Evolutionary conservation across 2,113 vertebrate species (phyloP), one percentile per base, ranked within the genome.

Genomic region (Hemiprocne comata): DNA sequence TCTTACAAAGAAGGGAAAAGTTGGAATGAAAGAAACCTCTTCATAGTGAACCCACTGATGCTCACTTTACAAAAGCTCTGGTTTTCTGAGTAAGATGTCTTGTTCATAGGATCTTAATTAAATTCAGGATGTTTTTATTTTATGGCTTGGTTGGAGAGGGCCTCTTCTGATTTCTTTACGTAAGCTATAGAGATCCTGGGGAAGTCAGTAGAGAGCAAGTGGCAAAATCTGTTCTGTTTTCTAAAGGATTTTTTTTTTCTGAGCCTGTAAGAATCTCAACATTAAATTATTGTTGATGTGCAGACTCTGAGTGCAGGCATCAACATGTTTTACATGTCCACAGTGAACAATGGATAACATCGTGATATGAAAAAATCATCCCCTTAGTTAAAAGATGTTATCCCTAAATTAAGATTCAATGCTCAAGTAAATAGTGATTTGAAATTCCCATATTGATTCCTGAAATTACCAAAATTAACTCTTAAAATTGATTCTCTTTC

Each of bases 21-120:
- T 18, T 99, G 98, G 99, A 98, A 98, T 9, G 96, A 97, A 46
- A 96, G 96, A 4, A 98, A 99, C 88, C 98, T 99, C 3, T 98
- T 98, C 42, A 93, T 91, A 1, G 94, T 98, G 95, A 98, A 98
- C 91, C 97, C 97, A 5, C 93, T 99, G 94, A 99, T 99, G 98
- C 23, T 93, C 24, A 80, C 85, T 36, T 96, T 99, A 80, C 98
- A 99, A 81, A 90, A 98, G 3, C 96, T 99, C 80, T 99, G 99
- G 99, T 89, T 98, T 85, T 91, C 96, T 83, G 97, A 98, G 99
- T 99, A 98, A 98, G 97, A 86, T 31, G 2, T 14, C 50, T 84
- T 79, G 17, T 57, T 95, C n/a, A 15, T 46, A 11, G 25, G 21
- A 73, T 67, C 11, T 34, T 64, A 21, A 44, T 89, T 46, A 67